These are phyloP conservation scores for Gyps fulvus DNA, from an alignment of 2,113 vertebrate genomes.

Conservation along the genomic window DNA sequence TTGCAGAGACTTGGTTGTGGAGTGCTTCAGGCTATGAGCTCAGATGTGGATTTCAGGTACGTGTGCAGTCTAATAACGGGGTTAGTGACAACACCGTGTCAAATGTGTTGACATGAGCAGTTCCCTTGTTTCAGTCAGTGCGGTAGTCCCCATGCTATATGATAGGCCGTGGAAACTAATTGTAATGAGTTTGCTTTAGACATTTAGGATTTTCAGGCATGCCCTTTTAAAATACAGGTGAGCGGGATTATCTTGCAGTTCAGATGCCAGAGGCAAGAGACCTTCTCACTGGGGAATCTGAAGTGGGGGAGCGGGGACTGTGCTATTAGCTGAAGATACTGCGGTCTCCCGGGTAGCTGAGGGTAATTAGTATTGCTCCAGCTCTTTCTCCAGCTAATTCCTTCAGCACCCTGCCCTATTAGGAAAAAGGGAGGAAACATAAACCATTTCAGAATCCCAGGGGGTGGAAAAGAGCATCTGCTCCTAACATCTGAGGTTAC, in stretches of 20 bases:
- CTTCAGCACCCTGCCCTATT: constrained; percentile 60
- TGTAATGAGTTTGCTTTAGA: background rate
- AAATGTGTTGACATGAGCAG: background rate
- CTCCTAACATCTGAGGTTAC: constrained; percentile 69
- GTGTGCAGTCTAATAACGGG: constrained; percentile 13
- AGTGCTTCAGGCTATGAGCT: constrained; percentile 31
- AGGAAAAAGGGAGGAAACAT: constrained; percentile 56
- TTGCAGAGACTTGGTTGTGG: constrained; percentile 29
- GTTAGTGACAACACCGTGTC: constrained; percentile 13
- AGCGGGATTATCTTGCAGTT: constrained; percentile 17
- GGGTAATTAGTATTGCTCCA: constrained; percentile 45
- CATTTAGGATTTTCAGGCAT: background rate
- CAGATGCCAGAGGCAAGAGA: background rate
- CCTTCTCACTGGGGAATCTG: constrained; percentile 9
- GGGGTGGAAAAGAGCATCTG: constrained; percentile 67
- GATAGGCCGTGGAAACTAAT: background rate
- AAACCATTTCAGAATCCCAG: constrained; percentile 63
- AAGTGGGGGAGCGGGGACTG: background rate
- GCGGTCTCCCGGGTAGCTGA: constrained; percentile 20
- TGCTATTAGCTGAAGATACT: constrained; percentile 46
- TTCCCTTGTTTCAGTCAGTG: background rate
- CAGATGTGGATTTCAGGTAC: constrained; percentile 30
- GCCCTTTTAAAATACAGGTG: constrained; percentile 45
- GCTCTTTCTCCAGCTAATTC: constrained; percentile 46
- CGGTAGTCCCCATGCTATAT: background rate